phyloP scores from a whole-genome alignment of 2,888 invertebrate genomes.

The Chymomyza amoena region DNA sequence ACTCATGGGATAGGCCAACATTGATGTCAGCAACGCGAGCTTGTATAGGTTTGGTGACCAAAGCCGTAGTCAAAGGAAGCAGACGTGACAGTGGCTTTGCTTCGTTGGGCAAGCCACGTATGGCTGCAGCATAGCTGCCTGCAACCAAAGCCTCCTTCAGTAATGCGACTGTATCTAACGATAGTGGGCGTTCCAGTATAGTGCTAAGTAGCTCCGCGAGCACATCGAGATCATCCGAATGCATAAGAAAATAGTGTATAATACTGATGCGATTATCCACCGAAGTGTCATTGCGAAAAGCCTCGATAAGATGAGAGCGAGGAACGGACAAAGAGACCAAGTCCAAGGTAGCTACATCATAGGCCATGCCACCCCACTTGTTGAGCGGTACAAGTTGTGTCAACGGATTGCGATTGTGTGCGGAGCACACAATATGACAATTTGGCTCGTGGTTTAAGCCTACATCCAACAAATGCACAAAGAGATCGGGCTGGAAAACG shows the following conservation, averaged over 20 bases:
- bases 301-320: conserved; percentile 84
- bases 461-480: conserved; percentile 91
- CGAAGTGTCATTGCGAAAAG: conserved; percentile 84
- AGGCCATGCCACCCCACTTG: conserved; percentile 77
- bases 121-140: conserved; percentile 85
- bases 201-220: conserved; percentile 86
- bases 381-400: conserved; percentile 84
- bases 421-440: conserved; percentile 86
- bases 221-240: conserved; percentile 86
- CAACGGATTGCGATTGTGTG: conserved; percentile 79
- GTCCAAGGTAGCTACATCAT: conserved; percentile 86
- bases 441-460: conserved; percentile 91
- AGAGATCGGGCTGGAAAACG: conserved; percentile 90
- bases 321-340: conserved; percentile 84
- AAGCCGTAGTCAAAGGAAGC: conserved; percentile 84
- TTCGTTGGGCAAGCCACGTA: conserved; percentile 86
- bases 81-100: conserved; percentile 84
- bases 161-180: conserved; percentile 81
- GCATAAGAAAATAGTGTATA: conserved; percentile 89
- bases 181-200: conserved; percentile 82
- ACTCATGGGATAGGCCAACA: conserved; percentile 86
- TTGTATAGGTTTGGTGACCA: conserved; percentile 76
- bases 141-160: conserved; percentile 91
- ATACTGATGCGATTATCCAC: conserved; percentile 88
- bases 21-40: conserved; percentile 79